These are phyloP conservation scores for Clivina fossor DNA, from an alignment of 2,888 invertebrate genomes.

Conservation along the genomic window DNA sequence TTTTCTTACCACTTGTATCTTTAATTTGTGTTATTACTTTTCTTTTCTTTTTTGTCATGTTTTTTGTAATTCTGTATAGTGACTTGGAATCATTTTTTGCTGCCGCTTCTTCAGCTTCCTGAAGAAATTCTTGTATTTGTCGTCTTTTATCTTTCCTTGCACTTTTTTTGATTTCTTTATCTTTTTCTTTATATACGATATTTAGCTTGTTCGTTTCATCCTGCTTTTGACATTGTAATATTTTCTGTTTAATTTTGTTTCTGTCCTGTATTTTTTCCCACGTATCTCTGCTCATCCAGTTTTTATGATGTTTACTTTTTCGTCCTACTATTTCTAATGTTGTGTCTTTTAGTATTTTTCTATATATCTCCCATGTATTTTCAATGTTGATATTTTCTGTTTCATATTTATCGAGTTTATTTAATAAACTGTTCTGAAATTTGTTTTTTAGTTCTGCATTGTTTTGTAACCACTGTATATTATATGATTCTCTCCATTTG, in stretches of 20 bases:
- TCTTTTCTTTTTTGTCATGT: not conserved
- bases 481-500: not conserved
- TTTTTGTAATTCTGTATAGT: not conserved
- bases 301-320: slow-evolving; percentile 2
- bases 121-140: not conserved
- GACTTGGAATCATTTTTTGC: not conserved
- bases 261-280: not conserved
- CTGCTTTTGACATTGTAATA: not conserved
- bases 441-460: not conserved
- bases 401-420: not conserved
- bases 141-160: too few species aligned
- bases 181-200: not conserved
- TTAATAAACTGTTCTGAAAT: not conserved
- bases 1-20: not conserved
- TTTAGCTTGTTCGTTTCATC: not conserved
- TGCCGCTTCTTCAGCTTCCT: not conserved
- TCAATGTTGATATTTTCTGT: not conserved
- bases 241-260: slow-evolving; percentile 4
- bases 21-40: not conserved
- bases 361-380: not conserved
- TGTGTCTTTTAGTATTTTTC: not conserved
- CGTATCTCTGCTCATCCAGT: not conserved
- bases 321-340: not conserved
- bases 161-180: slow-evolving; percentile 3
- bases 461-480: not conserved